Evolutionary conservation across 2,113 vertebrate species (phyloP).

Genomic region (Vidua macroura): DNA sequence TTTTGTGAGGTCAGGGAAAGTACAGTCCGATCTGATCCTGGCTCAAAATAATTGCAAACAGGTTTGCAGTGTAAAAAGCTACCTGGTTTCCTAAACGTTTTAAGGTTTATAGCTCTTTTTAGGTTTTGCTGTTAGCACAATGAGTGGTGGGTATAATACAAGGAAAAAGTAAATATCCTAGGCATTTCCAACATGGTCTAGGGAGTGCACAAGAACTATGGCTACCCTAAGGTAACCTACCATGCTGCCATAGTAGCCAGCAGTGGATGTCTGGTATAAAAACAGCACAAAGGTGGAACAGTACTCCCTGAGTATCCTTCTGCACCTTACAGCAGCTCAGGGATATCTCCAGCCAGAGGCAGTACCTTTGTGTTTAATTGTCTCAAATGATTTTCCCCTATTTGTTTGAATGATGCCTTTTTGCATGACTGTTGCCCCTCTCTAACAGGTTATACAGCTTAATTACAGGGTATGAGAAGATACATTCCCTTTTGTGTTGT

Average conservation of each 20-base stretch:
- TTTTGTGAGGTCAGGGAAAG: not conserved
- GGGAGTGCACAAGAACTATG: not conserved
- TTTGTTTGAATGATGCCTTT: not conserved
- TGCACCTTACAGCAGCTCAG: not conserved
- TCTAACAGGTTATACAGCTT: not conserved
- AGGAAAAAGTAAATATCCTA: not conserved
- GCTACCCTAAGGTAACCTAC: not conserved
- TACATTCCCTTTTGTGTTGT: not conserved
- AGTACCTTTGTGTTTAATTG: not conserved
- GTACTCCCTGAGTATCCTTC: not conserved
- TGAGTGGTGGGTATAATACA: not conserved
- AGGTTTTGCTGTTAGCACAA: not conserved
- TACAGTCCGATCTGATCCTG: not conserved
- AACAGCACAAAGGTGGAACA: fast-evolving
- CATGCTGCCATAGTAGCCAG: not conserved
- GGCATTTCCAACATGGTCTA: not conserved
- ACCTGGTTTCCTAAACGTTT: not conserved
- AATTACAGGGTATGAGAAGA: not conserved
- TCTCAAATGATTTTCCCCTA: not conserved
- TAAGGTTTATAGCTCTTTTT: not conserved
- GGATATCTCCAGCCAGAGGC: not conserved
- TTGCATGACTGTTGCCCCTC: not conserved
- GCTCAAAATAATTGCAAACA: not conserved
- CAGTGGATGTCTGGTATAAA: not conserved
- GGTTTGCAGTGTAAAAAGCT: not conserved